Conservation (phyloP, 2,797 vertebrate genomes). For the Pterois miles region DNA sequence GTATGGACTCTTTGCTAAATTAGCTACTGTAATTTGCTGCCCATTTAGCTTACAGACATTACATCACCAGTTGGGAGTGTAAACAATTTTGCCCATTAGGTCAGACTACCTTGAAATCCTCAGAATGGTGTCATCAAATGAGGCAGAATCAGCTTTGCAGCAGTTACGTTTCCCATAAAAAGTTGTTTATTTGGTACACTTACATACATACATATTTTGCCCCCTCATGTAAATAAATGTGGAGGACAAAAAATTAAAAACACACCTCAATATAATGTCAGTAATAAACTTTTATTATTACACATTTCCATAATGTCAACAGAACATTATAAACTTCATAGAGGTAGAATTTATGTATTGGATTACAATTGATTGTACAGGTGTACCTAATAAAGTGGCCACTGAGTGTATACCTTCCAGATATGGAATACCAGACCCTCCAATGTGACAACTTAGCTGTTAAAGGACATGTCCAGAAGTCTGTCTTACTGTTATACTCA, state of each 20-base stretch:
- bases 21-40: no score
- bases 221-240: neutral
- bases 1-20: neutral
- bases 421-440: neutral
- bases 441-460: neutral
- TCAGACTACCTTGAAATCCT: neutral
- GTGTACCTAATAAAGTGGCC: no score
- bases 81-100: conserved; percentile 13
- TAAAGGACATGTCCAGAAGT: no score
- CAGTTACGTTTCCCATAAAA: neutral
- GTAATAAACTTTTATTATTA: no score
- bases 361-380: no score
- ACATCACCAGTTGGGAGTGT: neutral
- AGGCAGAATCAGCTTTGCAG: neutral
- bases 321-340: no score
- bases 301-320: no score
- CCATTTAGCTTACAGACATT: neutral
- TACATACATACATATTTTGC: neutral
- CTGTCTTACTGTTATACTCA: neutral
- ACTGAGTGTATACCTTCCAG: neutral
- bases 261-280: no score
- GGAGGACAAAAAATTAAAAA: no score
- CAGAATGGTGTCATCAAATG: neutral
- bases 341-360: no score
- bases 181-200: neutral